Base-by-base conservation (phyloP, 2,888 invertebrate species). In the Antheraea assamensis region DNA sequence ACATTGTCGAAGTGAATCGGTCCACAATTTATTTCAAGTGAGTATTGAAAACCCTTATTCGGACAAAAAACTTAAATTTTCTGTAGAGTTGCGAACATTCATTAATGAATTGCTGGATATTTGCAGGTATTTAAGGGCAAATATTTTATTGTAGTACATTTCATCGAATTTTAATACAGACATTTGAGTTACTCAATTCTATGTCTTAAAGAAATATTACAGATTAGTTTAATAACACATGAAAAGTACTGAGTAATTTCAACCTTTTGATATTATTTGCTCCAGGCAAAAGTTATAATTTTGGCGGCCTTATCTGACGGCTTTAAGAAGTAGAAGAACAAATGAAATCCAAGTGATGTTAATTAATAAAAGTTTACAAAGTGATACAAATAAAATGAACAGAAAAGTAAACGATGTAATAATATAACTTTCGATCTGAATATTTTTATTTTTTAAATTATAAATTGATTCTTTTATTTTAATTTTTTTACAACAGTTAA, bases 1-100 rank as follows among this genome's bases (percentile, higher is more conserved):
- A 79, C 82, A 87, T 87, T 88, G 85, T 86, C 85, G 81, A 78
- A 83, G 77, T 79, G 78, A 83, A 84, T 83, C 80, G 80, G 82
- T 86, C 83, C 77, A 81, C 82, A 80, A 80, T 81, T 83, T 77
- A 82, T 81, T 80, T 81, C 75, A 76, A 77, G 75, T 78, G 75
- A n/a, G 70, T 76, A 80, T 74, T 77, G 58, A 71, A 72, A 58
- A 71, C 15, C 21, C n/a, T 58, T 66, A 35, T 68, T 31, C 52
- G 64, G 35, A 42, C 31, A 30, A 24, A 31, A 58, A 52, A 68
- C 31, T 24, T 58, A 10, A n/a, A 31, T 35, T 71, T 71, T 66
- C 15, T 7, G 15, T 19, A n/a, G 49, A 71, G 66, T 35, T n/a
- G 49, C 42, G 42, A 58, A 61, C 35, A 61, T 61, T 13, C 19